Percentiles rank a stretch among this genome's conserved stretches.
phyloP scores from a whole-genome alignment of 1,140 invertebrate genomes.

The Anthonomus grandis region DNA sequence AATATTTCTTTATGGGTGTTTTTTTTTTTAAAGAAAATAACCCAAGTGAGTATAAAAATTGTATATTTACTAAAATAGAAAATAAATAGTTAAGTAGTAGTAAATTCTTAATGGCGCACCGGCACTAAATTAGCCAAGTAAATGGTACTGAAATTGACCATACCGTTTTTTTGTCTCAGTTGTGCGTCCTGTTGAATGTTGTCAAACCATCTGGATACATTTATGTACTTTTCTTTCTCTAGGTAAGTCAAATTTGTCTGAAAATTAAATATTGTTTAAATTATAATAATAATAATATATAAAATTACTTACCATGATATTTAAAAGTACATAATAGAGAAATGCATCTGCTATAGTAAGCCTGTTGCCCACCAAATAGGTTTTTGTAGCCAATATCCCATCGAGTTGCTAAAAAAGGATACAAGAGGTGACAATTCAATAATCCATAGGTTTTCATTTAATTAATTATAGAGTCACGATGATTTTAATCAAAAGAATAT shows the following conservation, averaged over 20 bases:
- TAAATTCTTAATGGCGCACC: constrained; percentile 43
- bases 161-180: constrained; percentile 54
- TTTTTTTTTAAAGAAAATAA: neutral
- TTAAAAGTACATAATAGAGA: constrained; percentile 56
- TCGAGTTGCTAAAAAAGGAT: constrained; percentile 17
- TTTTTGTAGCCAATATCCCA: constrained; percentile 49
- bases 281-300: constrained; percentile 5
- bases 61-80: neutral
- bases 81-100: neutral
- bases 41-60: neutral
- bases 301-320: constrained; percentile 52
- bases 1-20: neutral
- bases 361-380: constrained; percentile 57
- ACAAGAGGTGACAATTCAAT: constrained; percentile 4
- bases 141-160: constrained; percentile 58
- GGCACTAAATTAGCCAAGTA: constrained; percentile 51
- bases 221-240: constrained; percentile 60
- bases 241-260: constrained; percentile 53
- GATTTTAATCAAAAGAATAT: no score
- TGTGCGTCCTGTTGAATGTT: constrained; percentile 60
- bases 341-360: constrained; percentile 58
- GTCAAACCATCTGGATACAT: constrained; percentile 66
- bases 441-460: no score
- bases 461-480: no score
- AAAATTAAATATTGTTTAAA: constrained; percentile 29